Evolutionary conservation across 2,113 vertebrate species (phyloP).

Genomic region (Lepus europaeus): DNA sequence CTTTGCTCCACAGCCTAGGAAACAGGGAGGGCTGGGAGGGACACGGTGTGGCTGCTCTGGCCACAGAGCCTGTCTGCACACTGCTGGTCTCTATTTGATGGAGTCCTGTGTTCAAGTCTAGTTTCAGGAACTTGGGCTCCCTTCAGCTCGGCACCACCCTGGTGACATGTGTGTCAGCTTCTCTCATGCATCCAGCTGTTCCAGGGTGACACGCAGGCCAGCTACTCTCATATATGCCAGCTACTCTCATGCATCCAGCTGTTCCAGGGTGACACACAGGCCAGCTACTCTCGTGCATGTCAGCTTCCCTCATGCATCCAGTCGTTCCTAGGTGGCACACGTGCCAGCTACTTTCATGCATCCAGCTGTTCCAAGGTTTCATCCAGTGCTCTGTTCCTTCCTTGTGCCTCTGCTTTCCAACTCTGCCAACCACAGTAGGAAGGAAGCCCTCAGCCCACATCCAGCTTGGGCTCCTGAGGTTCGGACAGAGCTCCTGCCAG

Average conservation of each 20-base stretch:
- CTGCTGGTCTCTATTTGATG: neutral
- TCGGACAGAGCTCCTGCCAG: neutral
- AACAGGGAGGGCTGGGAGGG: neutral
- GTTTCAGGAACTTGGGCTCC: neutral
- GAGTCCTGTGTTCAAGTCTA: neutral
- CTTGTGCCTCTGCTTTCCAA: neutral
- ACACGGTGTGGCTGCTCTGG: neutral
- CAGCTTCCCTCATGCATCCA: too few relatives aligned
- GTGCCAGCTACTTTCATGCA: too few relatives aligned
- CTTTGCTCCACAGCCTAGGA: neutral
- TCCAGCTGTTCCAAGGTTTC: too few relatives aligned
- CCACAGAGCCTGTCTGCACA: neutral
- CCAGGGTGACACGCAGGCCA: too few relatives aligned
- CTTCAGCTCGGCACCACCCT: fast-evolving
- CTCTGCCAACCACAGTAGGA: neutral
- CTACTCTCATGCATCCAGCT: too few relatives aligned
- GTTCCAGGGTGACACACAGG: too few relatives aligned
- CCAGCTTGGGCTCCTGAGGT: neutral
- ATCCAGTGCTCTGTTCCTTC: neutral
- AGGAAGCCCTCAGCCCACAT: neutral
- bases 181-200: too few relatives aligned
- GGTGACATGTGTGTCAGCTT: neutral
- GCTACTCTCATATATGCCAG: too few relatives aligned
- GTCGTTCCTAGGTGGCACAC: too few relatives aligned
- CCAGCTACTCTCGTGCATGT: too few relatives aligned